phyloP scores from a whole-genome alignment of 2,888 invertebrate species.

The Spilosoma lubricipeda region DNA sequence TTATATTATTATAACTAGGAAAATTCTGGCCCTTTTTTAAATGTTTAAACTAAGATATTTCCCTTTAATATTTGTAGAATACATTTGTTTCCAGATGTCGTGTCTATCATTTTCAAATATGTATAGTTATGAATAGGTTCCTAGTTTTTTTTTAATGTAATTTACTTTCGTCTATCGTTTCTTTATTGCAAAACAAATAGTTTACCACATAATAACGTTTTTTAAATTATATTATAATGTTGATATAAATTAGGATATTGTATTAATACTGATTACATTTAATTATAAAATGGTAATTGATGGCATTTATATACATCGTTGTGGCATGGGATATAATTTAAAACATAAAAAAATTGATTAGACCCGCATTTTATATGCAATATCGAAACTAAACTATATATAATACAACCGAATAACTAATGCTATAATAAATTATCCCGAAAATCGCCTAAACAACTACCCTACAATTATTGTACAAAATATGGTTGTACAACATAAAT shows the following conservation, averaged over 20 bases:
- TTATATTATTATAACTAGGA: too few relatives aligned
- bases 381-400: slow-evolving; percentile 60
- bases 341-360: slow-evolving; percentile 65
- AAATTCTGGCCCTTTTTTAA: background rate
- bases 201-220: slow-evolving; percentile 52
- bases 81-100: background rate
- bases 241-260: slow-evolving; percentile 78
- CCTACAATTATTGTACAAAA: slow-evolving; percentile 48
- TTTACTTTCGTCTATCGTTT: background rate
- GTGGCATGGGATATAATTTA: slow-evolving; percentile 78
- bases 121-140: background rate
- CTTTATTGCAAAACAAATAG: slow-evolving; percentile 24
- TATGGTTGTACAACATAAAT: slow-evolving; percentile 26
- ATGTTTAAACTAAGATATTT: background rate
- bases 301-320: slow-evolving; percentile 78
- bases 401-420: slow-evolving; percentile 69
- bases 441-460: slow-evolving; percentile 42
- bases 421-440: slow-evolving; percentile 71
- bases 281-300: slow-evolving; percentile 78
- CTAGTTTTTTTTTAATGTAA: background rate
- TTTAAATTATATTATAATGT: slow-evolving; percentile 56
- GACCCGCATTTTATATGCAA: slow-evolving; percentile 80
- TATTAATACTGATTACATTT: slow-evolving; percentile 85
- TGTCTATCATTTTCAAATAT: too few relatives aligned
- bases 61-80: too few relatives aligned